These are phyloP conservation scores for Lophotis ruficrista DNA, from an alignment of 2,113 vertebrate genomes.

Conservation along the genomic window DNA sequence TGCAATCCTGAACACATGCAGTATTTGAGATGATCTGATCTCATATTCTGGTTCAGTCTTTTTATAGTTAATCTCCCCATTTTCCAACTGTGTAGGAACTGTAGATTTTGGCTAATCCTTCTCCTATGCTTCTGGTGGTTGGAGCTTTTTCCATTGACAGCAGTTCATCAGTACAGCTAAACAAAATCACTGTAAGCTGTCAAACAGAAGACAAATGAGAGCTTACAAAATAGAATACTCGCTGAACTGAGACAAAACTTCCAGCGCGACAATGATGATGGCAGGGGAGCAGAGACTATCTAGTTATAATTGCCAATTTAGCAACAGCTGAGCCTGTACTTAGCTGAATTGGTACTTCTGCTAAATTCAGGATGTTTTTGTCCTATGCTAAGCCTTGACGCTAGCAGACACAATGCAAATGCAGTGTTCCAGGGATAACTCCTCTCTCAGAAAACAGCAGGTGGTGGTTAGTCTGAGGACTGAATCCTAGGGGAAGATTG, in stretches of 20 bases:
- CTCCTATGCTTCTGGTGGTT: neutral
- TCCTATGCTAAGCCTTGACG: conserved; percentile 30
- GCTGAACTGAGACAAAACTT: conserved; percentile 45
- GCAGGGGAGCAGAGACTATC: conserved; percentile 8
- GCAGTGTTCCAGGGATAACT: conserved; percentile 19
- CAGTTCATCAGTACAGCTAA: conserved; percentile 48
- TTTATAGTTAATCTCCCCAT: conserved; percentile 37
- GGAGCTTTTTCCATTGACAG: conserved; percentile 39
- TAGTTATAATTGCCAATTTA: conserved; percentile 55
- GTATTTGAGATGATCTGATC: conserved; percentile 16
- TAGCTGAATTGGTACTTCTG: conserved; percentile 57
- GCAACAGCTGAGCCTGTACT: conserved; percentile 50
- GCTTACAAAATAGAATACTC: conserved; percentile 39
- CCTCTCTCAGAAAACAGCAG: conserved; percentile 3
- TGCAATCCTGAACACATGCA: neutral
- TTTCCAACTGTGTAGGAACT: conserved; percentile 29
- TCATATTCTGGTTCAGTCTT: conserved; percentile 14
- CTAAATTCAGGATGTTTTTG: conserved; percentile 47
- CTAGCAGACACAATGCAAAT: conserved; percentile 29
- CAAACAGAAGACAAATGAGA: conserved; percentile 50
- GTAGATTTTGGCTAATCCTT: conserved; percentile 46
- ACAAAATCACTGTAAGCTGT: conserved; percentile 53
- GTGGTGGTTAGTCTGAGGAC: neutral
- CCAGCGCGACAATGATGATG: neutral
- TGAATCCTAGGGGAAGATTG: neutral